Evolutionary conservation across 1,140 invertebrate genomes (phyloP), one percentile per base, ranked within the genome.

Genomic region (Ctenoplectra terminalis): DNA sequence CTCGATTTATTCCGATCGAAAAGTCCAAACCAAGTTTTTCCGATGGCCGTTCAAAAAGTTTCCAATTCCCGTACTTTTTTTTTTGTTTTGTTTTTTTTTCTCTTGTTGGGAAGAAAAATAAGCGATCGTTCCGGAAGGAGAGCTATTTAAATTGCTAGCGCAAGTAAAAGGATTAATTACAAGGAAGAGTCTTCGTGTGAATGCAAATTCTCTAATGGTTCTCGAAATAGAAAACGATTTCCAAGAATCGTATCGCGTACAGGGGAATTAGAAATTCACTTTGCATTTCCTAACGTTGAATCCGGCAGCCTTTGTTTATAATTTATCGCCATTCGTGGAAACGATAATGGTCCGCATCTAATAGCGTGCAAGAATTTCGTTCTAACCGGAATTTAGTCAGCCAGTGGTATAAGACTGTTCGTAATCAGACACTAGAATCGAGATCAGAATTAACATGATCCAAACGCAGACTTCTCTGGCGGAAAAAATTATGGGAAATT

Each of bases 191-290:
- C 29, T 48, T 48, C 40, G 40, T 11, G 70, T 34, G 46, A 34
- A 52, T 48, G 66, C 56, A 46, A 37, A 50, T 64, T 60, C 58
- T 11, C 3, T 54, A 26, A 80, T 31, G 31, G 5, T 73, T 72
- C 77, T 52, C 46, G 34, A 80, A 73, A 80, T 80, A 73, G 77
- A 80, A 80, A 80, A 54, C 40, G 8, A 52, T 61, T 80, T 80
- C 69, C 58, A 26, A 37, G 75, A 70, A 77, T 5, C 23, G 34
- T 2, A 0, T 20, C n/a, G 5, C 13, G 37, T 52, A 61, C 56
- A 20, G n/a, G 11, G 70, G 71, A 40, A 79, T 64, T 80, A 80
- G 77, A 80, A 80, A 80, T 73, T 73, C 37, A 9, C 13, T 52
- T 50, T 73, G 77, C 77, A 50, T 63, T 80, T 80, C 31, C 26